Evolutionary conservation across 2,888 invertebrate species (phyloP).

Genomic region (Odontocolon sp.): DNA sequence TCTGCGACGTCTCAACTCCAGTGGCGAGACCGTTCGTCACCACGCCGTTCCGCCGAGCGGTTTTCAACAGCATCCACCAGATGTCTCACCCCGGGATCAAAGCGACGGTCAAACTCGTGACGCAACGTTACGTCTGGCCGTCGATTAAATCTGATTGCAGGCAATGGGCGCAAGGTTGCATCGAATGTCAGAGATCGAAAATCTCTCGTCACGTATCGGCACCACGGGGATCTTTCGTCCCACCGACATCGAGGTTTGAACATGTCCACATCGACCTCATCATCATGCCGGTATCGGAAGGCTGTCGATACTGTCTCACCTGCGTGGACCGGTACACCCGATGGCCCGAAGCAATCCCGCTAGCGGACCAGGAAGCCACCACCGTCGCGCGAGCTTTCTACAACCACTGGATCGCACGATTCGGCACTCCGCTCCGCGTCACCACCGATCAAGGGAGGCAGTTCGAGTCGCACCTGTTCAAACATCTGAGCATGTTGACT

Average conservation of each 20-base stretch:
- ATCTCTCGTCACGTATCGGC: slow-evolving; percentile 69
- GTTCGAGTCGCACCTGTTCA: slow-evolving; percentile 62
- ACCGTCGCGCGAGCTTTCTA: slow-evolving; percentile 55
- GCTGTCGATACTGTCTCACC: slow-evolving; percentile 16
- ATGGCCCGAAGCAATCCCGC: slow-evolving; percentile 8
- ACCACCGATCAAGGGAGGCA: slow-evolving; percentile 65
- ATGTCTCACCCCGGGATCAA: slow-evolving; percentile 67
- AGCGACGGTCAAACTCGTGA: slow-evolving; percentile 68
- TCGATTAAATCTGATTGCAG: slow-evolving; percentile 72
- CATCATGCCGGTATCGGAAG: slow-evolving; percentile 33
- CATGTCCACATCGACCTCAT: slow-evolving; percentile 75
- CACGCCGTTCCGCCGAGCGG: slow-evolving; percentile 28
- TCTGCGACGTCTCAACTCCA: slow-evolving; percentile 46
- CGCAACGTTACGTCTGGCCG: slow-evolving; percentile 76
- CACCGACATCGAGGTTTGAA: slow-evolving; percentile 68
- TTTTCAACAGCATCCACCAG: slow-evolving; percentile 63
- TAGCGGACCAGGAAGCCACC: slow-evolving; percentile 52
- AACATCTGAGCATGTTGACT: slow-evolving; percentile 21
- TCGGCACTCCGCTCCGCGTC: slow-evolving; percentile 54
- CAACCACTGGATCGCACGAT: slow-evolving; percentile 54
- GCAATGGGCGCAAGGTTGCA: slow-evolving; percentile 59
- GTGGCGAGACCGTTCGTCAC: slow-evolving; percentile 59
- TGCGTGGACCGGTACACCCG: slow-evolving; percentile 20
- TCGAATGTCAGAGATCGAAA: slow-evolving; percentile 74
- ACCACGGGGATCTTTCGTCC: slow-evolving; percentile 64